These are phyloP conservation scores for Pseudomyrmex flavicornis DNA, from an alignment of 1,140 invertebrate genomes.

Conservation along the genomic window DNA sequence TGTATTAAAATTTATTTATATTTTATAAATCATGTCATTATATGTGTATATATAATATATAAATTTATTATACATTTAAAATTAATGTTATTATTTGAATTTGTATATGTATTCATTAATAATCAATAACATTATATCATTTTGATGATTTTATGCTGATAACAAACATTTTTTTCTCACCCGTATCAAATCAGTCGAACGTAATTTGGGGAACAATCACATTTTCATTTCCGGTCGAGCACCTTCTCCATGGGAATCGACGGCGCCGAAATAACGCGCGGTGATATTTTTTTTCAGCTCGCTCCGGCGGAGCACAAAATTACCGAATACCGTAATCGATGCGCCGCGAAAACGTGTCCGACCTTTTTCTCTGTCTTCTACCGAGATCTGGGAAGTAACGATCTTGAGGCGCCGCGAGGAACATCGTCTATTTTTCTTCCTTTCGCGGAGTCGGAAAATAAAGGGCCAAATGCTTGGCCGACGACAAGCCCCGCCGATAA, in stretches of 20 bases:
- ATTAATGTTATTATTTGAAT: too few relatives aligned
- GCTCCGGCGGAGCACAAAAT: constrained; percentile 59
- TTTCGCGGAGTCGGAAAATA: constrained; percentile 43
- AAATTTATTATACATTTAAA: too few relatives aligned
- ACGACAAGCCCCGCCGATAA: constrained; percentile 54
- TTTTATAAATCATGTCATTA: too few relatives aligned
- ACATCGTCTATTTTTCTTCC: constrained; percentile 55
- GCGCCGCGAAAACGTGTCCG: constrained; percentile 42
- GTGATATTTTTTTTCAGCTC: constrained; percentile 51
- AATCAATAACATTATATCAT: too few relatives aligned
- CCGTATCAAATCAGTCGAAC: constrained; percentile 18
- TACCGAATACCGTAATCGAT: constrained; percentile 57
- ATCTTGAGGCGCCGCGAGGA: constrained; percentile 43
- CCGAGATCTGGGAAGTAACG: constrained; percentile 49
- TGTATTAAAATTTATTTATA: too few relatives aligned
- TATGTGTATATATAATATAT: too few relatives aligned
- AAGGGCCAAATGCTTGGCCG: constrained; percentile 43
- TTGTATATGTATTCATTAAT: not conserved
- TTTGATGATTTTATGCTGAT: too few relatives aligned
- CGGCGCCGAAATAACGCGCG: constrained; percentile 33
- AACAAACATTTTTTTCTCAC: not conserved
- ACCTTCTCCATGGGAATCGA: constrained; percentile 40
- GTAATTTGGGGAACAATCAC: constrained; percentile 19
- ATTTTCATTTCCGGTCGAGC: constrained; percentile 33
- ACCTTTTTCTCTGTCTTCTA: constrained; percentile 31